phyloP scores from a whole-genome alignment of 2,797 vertebrate genomes.

The Micropoecilia bifurca region DNA sequence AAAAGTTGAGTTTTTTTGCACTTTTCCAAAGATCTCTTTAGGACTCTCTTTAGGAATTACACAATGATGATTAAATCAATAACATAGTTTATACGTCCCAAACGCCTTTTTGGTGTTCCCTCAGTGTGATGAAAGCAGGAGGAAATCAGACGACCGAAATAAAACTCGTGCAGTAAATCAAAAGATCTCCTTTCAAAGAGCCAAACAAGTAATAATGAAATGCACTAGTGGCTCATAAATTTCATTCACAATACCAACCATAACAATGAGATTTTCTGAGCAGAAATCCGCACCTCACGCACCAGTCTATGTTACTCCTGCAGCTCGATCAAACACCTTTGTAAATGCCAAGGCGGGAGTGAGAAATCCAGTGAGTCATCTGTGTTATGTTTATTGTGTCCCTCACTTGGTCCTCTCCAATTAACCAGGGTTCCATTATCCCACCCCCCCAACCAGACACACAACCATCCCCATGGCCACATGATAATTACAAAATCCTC shows the following conservation, averaged over 20 bases:
- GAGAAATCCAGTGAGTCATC: slow-evolving; percentile 55
- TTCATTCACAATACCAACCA: neutral
- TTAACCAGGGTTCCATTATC: slow-evolving; percentile 69
- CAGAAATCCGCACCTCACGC: slow-evolving; percentile 4
- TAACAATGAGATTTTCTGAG: neutral
- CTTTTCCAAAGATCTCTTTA: slow-evolving; percentile 18
- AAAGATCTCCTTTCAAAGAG: neutral
- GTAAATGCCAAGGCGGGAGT: slow-evolving; percentile 35
- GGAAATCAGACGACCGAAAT: slow-evolving; percentile 6
- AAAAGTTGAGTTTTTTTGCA: neutral
- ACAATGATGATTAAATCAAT: slow-evolving; percentile 37
- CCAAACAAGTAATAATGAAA: neutral
- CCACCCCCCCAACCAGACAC: slow-evolving; percentile 11
- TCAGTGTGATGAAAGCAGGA: slow-evolving; percentile 13
- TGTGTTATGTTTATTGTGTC: slow-evolving; percentile 54
- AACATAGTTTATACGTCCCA: slow-evolving; percentile 39
- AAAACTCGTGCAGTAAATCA: neutral
- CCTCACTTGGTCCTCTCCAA: slow-evolving; percentile 70
- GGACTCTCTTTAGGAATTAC: slow-evolving; percentile 18
- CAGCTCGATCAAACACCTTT: slow-evolving; percentile 19
- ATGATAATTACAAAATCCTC: slow-evolving; percentile 54
- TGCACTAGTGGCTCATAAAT: neutral
- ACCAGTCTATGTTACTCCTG: slow-evolving; percentile 13
- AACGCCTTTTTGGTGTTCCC: slow-evolving; percentile 7
- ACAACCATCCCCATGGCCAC: slow-evolving; percentile 30